Evolutionary conservation across 2,113 vertebrate species (phyloP).

Genomic region (Corydoras sp.): DNA sequence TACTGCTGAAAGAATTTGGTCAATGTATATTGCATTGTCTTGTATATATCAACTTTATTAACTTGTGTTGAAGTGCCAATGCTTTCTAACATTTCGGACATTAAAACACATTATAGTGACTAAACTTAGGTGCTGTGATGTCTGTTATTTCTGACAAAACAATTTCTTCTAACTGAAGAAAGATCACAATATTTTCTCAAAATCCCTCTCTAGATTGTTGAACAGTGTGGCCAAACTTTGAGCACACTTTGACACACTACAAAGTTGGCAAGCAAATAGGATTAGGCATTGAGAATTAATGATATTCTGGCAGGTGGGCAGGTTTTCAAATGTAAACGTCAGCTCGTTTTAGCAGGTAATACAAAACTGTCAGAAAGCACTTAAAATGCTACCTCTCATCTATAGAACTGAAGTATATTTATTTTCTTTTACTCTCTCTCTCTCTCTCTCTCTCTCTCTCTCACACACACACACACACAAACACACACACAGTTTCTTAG

Average conservation of each 20-base stretch:
- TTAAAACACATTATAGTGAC: too few species aligned
- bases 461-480: constrained; percentile 12
- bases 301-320: constrained; percentile 40
- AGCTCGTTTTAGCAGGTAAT: constrained; percentile 50
- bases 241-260: constrained; percentile 4
- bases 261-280: constrained; percentile 39
- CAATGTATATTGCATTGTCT: too few species aligned
- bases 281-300: constrained; percentile 47
- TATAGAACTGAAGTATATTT: constrained; percentile 39
- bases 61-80: too few species aligned
- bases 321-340: constrained; percentile 49
- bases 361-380: constrained; percentile 42
- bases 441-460: neutral
- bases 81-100: too few species aligned
- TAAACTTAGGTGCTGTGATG: too few species aligned
- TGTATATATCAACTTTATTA: too few species aligned
- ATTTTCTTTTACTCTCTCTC: constrained; percentile 18
- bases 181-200: neutral
- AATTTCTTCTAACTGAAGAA: constrained; percentile 11
- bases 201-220: constrained; percentile 23
- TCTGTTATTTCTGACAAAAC: constrained; percentile 7
- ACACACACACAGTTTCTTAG: neutral
- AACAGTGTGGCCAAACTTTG: constrained; percentile 27
- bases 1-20: too few species aligned
- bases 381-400: constrained; percentile 42